phyloP scores from a whole-genome alignment of 30 jellyfish, hydroid and myxozoan genomes.

The Morbakka virulenta region DNA sequence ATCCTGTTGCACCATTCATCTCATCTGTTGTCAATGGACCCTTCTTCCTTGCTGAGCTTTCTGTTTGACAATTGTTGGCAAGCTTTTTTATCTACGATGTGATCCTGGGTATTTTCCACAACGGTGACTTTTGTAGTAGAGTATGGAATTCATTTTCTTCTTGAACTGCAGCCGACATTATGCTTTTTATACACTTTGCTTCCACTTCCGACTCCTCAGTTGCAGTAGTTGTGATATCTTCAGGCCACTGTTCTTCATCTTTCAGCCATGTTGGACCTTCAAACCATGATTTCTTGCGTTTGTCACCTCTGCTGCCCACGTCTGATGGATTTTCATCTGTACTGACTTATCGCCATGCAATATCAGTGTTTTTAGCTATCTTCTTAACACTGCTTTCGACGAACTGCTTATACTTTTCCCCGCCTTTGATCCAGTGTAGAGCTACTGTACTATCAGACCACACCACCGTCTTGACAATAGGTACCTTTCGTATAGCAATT shows the following conservation, averaged over 20 bases:
- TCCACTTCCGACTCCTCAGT: conserved; percentile 36
- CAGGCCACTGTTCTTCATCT: too few relatives aligned
- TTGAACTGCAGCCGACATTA: too few relatives aligned
- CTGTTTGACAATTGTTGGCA: conserved; percentile 8
- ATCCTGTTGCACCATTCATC: neutral
- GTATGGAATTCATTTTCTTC: neutral
- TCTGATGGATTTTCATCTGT: too few relatives aligned
- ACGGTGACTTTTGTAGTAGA: conserved; percentile 1
- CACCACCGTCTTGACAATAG: too few relatives aligned
- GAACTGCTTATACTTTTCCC: too few relatives aligned
- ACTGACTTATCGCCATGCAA: too few relatives aligned
- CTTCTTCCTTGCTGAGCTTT: neutral
- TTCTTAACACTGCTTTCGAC: too few relatives aligned
- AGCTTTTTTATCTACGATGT: conserved; percentile 32
- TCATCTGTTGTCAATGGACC: conserved; percentile 57
- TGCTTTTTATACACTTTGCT: conserved; percentile 45
- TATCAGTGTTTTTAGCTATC: too few relatives aligned
- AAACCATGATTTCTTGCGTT: neutral
- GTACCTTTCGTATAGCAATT: too few relatives aligned
- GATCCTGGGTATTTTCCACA: conserved; percentile 19
- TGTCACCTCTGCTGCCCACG: conserved; percentile 63
- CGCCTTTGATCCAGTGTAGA: too few relatives aligned
- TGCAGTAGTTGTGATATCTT: neutral
- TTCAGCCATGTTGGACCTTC: too few relatives aligned
- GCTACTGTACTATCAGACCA: too few relatives aligned